Base-by-base conservation (phyloP, 2,113 vertebrate species). In the Pygoscelis antarcticus region DNA sequence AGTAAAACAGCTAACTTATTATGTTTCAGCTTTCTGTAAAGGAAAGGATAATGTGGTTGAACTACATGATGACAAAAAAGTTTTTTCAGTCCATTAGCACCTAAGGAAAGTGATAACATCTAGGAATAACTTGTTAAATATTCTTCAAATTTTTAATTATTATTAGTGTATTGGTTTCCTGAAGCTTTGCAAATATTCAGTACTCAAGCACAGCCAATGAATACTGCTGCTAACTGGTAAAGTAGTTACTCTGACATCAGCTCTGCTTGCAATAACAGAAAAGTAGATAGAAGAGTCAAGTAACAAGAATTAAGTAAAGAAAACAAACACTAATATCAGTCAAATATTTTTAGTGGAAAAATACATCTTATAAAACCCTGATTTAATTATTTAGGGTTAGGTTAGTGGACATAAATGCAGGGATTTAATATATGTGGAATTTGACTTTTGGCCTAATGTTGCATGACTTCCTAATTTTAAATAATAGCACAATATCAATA, bases 321-420 rank as follows among this genome's bases (percentile, higher is more conserved):
- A 38, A 8, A 0, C 32, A 75, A 44, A 51, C 6, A 10, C 3
- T 51, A 52, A 36, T 25, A 64, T 6, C 16, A 51, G 26, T 34
- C 11, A 57, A 36, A 42, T 54, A 46, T 69, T 54, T 65, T 69
- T 29, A 83, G 32, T 29, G 4, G 9, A 86, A 87, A 81, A 76
- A 32, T 25, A 42, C 15, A 8, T 9, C n/a, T 79, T 65, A 49
- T 26, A 38, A 79, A 40, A 0, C 4, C 0, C 2, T 42, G 3
- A 49, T 68, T 80, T 84, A 68, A 54, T 54, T 71, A 29, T 79
- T 70, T 80, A 14, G n/a, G 7, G 16, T 29, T 74, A 51, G 21
- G 16, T 29, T 74, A 51, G 21, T 3, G 74, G 19, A 60, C 7
- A 32, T 49, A 81, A 81, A 58, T 51, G 2, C 7, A 65, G 19